Percentiles rank a stretch among this genome's conserved stretches.
phyloP scores from a whole-genome alignment of 2,797 vertebrate species.

The Echeneis naucrates region DNA sequence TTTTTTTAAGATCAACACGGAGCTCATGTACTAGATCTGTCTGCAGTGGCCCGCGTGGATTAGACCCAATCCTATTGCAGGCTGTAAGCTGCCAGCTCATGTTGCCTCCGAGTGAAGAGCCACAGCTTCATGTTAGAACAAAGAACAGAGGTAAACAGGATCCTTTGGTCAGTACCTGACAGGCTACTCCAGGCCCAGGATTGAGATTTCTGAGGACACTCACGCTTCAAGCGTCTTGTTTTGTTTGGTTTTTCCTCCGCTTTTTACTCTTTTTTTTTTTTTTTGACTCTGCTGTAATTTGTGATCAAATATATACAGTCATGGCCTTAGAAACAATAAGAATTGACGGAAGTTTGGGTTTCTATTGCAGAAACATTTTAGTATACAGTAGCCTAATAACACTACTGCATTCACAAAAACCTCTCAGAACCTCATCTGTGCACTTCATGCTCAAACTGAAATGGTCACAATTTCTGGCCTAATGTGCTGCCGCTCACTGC shows the following conservation, averaged over 20 bases:
- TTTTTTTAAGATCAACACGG: slow-evolving; percentile 13
- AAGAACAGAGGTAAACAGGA: slow-evolving; percentile 31
- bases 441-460: not conserved
- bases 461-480: not conserved
- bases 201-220: not conserved
- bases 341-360: not conserved
- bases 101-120: slow-evolving; percentile 23
- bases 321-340: not conserved
- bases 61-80: slow-evolving; percentile 55
- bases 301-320: not conserved
- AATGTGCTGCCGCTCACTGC: not conserved
- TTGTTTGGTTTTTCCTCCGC: not conserved
- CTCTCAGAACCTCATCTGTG: not conserved
- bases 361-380: not conserved
- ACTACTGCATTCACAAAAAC: not conserved
- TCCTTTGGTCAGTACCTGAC: not conserved
- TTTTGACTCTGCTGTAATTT: not conserved
- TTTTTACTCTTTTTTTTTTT: too few species aligned
- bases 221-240: not conserved
- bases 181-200: not conserved
- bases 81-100: slow-evolving; percentile 27
- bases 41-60: slow-evolving; percentile 38
- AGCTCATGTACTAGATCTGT: not conserved
- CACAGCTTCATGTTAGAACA: slow-evolving; percentile 7
- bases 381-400: not conserved